A percentile compares a stretch with the other conserved stretches of the same genome.
These are phyloP conservation scores for Gorsachius magnificus DNA, from an alignment of 2,797 vertebrate genomes.

Conservation along the genomic window DNA sequence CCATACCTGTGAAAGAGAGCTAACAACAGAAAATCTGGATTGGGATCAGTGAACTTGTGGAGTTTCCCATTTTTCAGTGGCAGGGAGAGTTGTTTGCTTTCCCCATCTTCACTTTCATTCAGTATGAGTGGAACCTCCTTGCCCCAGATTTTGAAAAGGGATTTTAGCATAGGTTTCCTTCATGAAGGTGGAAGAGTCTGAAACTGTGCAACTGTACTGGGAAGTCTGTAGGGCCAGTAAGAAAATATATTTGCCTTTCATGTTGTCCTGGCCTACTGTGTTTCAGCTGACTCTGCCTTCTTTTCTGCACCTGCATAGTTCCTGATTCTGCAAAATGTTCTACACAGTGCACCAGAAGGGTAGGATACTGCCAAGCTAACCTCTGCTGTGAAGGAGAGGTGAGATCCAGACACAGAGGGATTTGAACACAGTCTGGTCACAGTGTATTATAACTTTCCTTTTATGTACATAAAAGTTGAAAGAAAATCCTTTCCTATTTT, in stretches of 20 bases:
- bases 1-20: background rate
- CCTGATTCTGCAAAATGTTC: slow-evolving; percentile 1
- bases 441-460: background rate
- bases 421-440: slow-evolving; percentile 6
- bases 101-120: background rate
- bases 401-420: slow-evolving; percentile 18
- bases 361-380: background rate
- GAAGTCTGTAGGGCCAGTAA: background rate
- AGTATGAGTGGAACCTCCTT: background rate
- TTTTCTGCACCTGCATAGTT: slow-evolving; percentile 13
- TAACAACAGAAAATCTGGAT: background rate
- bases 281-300: background rate
- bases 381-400: slow-evolving; percentile 6
- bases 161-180: background rate
- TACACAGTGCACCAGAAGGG: background rate
- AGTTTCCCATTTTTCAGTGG: background rate
- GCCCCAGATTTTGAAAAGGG: background rate
- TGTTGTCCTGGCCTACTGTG: background rate
- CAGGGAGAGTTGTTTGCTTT: background rate
- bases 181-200: background rate
- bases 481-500: slow-evolving; percentile 27
- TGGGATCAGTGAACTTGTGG: background rate
- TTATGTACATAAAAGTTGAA: background rate
- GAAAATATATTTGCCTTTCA: background rate
- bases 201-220: background rate